Evolutionary conservation across 2,888 invertebrate genomes (phyloP).

Genomic region (Euproctis similis): DNA sequence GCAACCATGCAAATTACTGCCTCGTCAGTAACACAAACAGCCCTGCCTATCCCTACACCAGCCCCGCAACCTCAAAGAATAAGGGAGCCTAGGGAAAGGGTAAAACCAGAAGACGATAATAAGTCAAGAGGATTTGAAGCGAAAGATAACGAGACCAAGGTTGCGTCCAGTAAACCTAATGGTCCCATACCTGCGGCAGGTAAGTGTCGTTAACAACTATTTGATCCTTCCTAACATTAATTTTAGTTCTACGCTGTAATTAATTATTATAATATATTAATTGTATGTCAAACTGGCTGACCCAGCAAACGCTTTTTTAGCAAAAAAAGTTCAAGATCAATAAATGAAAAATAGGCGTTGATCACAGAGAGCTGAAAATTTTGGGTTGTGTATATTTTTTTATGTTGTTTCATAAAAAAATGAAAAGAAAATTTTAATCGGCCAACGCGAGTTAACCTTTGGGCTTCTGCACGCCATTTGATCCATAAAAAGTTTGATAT

Average conservation of each 20-base stretch:
- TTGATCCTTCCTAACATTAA: no score
- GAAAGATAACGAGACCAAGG: slow-evolving; percentile 25
- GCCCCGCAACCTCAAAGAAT: slow-evolving; percentile 44
- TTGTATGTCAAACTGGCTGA: not conserved
- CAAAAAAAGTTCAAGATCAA: no score
- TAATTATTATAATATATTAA: not conserved
- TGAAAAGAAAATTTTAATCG: no score
- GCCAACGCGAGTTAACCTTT: no score
- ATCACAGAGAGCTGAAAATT: no score
- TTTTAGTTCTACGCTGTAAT: no score
- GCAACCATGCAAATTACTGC: slow-evolving; percentile 12
- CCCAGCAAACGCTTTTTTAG: no score
- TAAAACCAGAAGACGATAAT: slow-evolving; percentile 43
- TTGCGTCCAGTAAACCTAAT: slow-evolving; percentile 31
- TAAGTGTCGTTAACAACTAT: slow-evolving; percentile 36
- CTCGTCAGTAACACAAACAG: slow-evolving; percentile 6
- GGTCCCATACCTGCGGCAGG: slow-evolving; percentile 39
- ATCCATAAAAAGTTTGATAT: no score
- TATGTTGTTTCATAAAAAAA: no score
- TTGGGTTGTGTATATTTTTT: no score
- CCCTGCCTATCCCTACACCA: slow-evolving; percentile 10
- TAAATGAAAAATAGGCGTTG: no score
- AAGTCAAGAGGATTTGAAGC: slow-evolving; percentile 27
- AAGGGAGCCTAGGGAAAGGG: slow-evolving; percentile 43
- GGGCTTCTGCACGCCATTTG: no score